A percentile compares a stretch with the other conserved stretches of the same genome.
phyloP scores from a whole-genome alignment of 2,888 invertebrate species.

The Phlogophora meticulosa region DNA sequence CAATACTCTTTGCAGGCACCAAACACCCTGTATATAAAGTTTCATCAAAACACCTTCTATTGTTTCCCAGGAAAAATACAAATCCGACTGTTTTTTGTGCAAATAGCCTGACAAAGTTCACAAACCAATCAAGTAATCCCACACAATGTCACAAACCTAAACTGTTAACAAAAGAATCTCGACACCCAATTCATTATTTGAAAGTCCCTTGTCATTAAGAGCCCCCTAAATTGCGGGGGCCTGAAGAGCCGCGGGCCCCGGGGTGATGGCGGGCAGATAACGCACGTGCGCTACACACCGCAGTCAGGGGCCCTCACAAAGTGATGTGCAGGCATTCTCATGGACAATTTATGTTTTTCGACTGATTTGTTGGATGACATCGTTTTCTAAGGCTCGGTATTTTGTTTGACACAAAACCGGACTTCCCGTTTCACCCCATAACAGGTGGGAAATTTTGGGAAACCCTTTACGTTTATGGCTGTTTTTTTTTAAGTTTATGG shows the following conservation, averaged over 20 bases:
- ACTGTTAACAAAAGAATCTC: conserved; percentile 56
- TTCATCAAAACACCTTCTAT: neutral
- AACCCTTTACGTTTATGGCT: neutral
- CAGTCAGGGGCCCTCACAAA: conserved; percentile 41
- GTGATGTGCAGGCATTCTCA: conserved; percentile 54
- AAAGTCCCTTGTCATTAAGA: conserved; percentile 59
- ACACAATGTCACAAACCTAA: conserved; percentile 23
- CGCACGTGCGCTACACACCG: conserved; percentile 67
- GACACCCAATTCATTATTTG: conserved; percentile 62
- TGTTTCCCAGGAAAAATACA: neutral
- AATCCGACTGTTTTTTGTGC: neutral
- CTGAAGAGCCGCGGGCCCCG: conserved; percentile 48
- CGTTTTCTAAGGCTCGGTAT: neutral
- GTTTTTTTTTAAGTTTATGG: neutral
- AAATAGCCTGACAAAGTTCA: neutral
- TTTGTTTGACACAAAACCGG: neutral
- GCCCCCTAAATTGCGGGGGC: conserved; percentile 67
- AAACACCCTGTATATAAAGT: neutral
- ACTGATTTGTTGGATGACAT: conserved; percentile 47
- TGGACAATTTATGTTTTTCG: conserved; percentile 46
- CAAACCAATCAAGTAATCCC: conserved; percentile 41
- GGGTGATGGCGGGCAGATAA: conserved; percentile 65
- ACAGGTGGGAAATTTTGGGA: neutral
- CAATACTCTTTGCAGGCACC: neutral
- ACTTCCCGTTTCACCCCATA: no score